Evolutionary conservation across 2,797 vertebrate species (phyloP).

Genomic region (Carcharodon carcharias): DNA sequence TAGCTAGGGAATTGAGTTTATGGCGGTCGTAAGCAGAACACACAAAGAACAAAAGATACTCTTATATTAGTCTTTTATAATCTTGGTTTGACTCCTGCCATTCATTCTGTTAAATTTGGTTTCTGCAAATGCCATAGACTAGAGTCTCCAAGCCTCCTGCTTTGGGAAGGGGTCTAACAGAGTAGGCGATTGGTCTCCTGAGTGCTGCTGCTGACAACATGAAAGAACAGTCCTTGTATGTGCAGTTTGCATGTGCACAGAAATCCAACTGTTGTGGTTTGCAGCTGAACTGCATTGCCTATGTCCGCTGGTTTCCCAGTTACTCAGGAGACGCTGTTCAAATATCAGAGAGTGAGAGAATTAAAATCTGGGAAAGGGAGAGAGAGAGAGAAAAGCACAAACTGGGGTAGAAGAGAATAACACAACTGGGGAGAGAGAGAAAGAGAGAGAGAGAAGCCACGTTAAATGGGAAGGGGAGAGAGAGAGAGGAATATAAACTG

Average conservation of each 20-base stretch:
- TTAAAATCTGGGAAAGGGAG: too few relatives aligned
- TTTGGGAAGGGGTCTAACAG: too few relatives aligned
- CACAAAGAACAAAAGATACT: neutral
- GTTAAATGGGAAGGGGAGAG: too few relatives aligned
- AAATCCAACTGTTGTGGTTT: too few relatives aligned
- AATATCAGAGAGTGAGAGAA: slow-evolving; percentile 10
- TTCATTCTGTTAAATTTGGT: neutral
- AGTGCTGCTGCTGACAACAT: too few relatives aligned
- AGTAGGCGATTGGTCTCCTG: neutral
- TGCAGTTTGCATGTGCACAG: too few relatives aligned
- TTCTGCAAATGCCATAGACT: neutral
- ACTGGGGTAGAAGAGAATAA: too few relatives aligned
- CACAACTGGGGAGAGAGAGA: too few relatives aligned
- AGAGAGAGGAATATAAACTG: too few relatives aligned
- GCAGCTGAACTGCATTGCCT: slow-evolving; percentile 45
- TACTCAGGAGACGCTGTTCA: slow-evolving; percentile 45
- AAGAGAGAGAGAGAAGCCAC: too few relatives aligned
- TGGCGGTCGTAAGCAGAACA: neutral
- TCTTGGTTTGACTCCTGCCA: neutral
- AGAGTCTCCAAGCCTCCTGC: neutral
- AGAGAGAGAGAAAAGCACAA: too few relatives aligned
- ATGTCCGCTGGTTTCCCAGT: slow-evolving; percentile 48
- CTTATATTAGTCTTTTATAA: neutral
- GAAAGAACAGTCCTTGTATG: too few relatives aligned
- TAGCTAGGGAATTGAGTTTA: neutral